A percentile compares a stretch with the other conserved stretches of the same genome.
These are phyloP conservation scores for Phoxinus phoxinus DNA, from an alignment of 2,113 vertebrate species.

Conservation along the genomic window DNA sequence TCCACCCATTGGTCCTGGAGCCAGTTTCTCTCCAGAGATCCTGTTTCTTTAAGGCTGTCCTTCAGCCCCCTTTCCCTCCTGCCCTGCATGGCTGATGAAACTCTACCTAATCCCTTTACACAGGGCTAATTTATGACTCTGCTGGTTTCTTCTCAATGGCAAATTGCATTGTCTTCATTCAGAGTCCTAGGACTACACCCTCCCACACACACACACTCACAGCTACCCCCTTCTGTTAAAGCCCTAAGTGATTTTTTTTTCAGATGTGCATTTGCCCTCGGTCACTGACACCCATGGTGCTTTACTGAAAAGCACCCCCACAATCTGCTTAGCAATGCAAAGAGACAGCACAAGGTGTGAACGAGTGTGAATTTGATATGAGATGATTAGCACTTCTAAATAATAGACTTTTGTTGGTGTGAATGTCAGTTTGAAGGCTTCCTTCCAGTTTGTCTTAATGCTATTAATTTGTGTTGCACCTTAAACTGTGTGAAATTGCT, in stretches of 20 bases:
- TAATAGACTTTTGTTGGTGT: conserved; percentile 14
- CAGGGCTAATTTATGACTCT: conserved; percentile 87
- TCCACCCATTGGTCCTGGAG: conserved; percentile 54
- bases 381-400: conserved; percentile 46
- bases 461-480: conserved; percentile 1
- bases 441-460: conserved; percentile 43
- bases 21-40: conserved; percentile 57
- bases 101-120: conserved; percentile 85
- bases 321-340: conserved; percentile 82
- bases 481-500: conserved; percentile 17
- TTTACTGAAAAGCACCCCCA: conserved; percentile 75
- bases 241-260: conserved; percentile 40
- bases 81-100: conserved; percentile 76
- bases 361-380: conserved; percentile 42
- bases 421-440: conserved; percentile 8
- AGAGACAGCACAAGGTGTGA: conserved; percentile 38
- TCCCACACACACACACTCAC: conserved; percentile 34
- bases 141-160: conserved; percentile 84
- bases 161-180: conserved; percentile 88
- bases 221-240: conserved; percentile 36
- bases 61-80: conserved; percentile 61
- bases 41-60: conserved; percentile 76
- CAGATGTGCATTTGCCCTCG: conserved; percentile 45
- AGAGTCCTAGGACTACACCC: conserved; percentile 70
- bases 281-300: conserved; percentile 71